A percentile compares a stretch with the other conserved stretches of the same genome.
These are phyloP conservation scores for Hedya salicella DNA, from an alignment of 2,888 invertebrate species.

Conservation along the genomic window DNA sequence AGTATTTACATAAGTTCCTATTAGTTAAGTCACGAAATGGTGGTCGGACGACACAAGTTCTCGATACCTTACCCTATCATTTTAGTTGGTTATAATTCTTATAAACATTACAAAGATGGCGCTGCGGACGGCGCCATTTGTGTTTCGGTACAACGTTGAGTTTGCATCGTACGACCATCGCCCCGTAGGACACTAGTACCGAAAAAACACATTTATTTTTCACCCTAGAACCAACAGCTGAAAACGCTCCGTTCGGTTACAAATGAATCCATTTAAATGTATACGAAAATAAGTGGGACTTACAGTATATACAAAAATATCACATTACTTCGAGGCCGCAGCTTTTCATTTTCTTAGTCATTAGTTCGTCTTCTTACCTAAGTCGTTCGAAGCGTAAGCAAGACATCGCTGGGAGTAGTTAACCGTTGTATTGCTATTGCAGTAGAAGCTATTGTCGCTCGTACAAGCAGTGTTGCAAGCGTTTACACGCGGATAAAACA, in stretches of 20 bases:
- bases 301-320: constrained; percentile 86
- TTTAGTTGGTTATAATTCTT: not conserved
- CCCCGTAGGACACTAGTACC: constrained; percentile 57
- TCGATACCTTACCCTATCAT: too few species aligned
- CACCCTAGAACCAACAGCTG: constrained; percentile 66
- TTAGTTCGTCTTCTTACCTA: constrained; percentile 80
- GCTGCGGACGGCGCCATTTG: constrained; percentile 42
- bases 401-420: constrained; percentile 57
- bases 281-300: constrained; percentile 84
- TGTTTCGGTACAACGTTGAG: not conserved
- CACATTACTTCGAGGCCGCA: constrained; percentile 86
- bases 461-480: constrained; percentile 34
- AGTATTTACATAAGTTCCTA: constrained; percentile 81
- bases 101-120: not conserved
- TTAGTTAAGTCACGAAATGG: constrained; percentile 58
- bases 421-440: constrained; percentile 41
- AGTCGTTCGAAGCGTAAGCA: constrained; percentile 78
- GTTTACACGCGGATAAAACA: constrained; percentile 37
- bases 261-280: constrained; percentile 84
- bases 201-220: constrained; percentile 59
- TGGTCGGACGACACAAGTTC: constrained; percentile 45
- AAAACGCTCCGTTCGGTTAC: constrained; percentile 73
- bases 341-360: constrained; percentile 82
- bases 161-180: constrained; percentile 21
- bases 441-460: constrained; percentile 40